phyloP scores from a whole-genome alignment of 1,140 invertebrate species.

The Megalonaias nervosa region DNA sequence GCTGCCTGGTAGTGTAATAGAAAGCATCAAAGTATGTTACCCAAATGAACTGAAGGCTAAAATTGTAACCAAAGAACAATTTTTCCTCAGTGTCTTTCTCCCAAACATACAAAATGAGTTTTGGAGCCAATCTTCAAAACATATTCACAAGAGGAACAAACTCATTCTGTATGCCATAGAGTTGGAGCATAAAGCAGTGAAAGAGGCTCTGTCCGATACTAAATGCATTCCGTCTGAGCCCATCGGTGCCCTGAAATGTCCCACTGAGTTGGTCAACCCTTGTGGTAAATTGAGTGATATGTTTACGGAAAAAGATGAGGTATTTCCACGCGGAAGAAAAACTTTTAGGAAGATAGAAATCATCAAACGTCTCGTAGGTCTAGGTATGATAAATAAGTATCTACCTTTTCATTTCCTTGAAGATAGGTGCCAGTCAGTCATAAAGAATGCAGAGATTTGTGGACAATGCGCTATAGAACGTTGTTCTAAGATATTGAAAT shows the following conservation, averaged over 20 bases:
- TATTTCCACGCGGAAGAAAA: not conserved
- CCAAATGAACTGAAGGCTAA: not conserved
- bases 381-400: not conserved
- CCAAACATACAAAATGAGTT: not conserved
- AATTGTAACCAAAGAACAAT: not conserved
- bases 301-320: not conserved
- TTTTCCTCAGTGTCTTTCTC: conserved; percentile 7
- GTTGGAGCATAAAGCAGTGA: not conserved
- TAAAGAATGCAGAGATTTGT: not conserved
- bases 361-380: not conserved
- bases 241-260: not conserved
- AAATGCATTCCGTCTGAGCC: not conserved
- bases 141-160: not conserved
- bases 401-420: not conserved
- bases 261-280: not conserved
- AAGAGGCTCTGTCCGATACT: not conserved
- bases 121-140: not conserved
- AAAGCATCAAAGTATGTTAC: conserved; percentile 3
- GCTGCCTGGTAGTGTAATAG: not conserved
- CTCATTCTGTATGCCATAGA: not conserved
- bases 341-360: not conserved
- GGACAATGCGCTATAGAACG: not conserved
- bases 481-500: not conserved
- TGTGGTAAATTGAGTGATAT: not conserved
- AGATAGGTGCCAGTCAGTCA: not conserved